Evolutionary conservation across 2,797 vertebrate species (phyloP), one percentile per base, ranked within the genome.

Genomic region (Tolypeutes matacus): DNA sequence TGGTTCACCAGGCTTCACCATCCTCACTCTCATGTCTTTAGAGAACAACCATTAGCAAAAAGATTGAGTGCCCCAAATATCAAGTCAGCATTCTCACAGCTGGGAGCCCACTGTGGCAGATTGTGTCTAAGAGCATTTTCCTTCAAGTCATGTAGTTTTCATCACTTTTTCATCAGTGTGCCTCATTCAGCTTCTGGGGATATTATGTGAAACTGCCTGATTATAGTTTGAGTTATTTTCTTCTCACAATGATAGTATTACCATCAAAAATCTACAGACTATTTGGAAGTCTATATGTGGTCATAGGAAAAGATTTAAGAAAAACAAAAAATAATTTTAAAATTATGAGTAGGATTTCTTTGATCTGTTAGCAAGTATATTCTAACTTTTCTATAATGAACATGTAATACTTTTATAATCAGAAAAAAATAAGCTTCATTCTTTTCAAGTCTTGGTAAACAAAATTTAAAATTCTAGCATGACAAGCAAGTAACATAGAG

Each of bases 1-100:
- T 2, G n/a, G 29, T 23, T 4, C 31, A 5, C 42, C 3, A 6
- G 3, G 29, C 15, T 29, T 21, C 1, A 3, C 4, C 0, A 1
- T 72, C n/a, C 82, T 17, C 11, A 9, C 36, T n/a, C 9, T 58
- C 12, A 2, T 17, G 0, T 77, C 69, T 85, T 69, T 69, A 69
- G 69, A 82, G 56, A 82, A 4, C 25, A 31, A 2, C 25, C 39
- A 12, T 36, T 69, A 76, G 42, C 0, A 0, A 67, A 86, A 96
- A 14, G 53, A 31, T 31, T 21, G 1, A 65, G 72, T 81, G 15
- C 21, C 86, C 15, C 69, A 65, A 4, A 31, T 46, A 25, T 21
- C 36, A 60, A 31, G 42, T 36, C 46, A 18, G 4, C 36, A 12
- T 91, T 60, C 58, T 76, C 42, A 49, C 9, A 39, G 29, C 12